These are phyloP conservation scores for Conus ventricosus DNA, from an alignment of 1,140 invertebrate species.

Conservation along the genomic window DNA sequence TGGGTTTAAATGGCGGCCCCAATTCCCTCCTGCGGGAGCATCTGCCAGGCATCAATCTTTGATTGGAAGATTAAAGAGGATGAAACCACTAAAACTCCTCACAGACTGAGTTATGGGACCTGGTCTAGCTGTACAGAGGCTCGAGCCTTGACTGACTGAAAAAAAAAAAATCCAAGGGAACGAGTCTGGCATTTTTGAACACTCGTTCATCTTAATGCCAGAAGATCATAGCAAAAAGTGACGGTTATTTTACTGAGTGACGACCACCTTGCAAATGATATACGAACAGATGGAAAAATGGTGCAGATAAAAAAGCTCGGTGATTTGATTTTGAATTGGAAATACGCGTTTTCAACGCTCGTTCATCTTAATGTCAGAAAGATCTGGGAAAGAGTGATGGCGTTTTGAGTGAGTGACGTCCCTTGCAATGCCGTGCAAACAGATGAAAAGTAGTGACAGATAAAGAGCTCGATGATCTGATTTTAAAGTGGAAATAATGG, in stretches of 20 bases:
- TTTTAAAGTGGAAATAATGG: too few species aligned
- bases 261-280: too few species aligned
- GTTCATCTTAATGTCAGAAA: too few species aligned
- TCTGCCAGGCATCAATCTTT: slow-evolving; percentile 6
- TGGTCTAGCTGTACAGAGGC: background rate
- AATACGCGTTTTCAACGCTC: too few species aligned
- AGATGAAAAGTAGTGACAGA: background rate
- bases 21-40: background rate
- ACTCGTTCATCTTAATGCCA: background rate
- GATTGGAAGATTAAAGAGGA: slow-evolving; percentile 11
- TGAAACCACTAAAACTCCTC: background rate
- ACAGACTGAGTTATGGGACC: slow-evolving; percentile 7
- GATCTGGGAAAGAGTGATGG: too few species aligned
- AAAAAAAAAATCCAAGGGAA: background rate
- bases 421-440: background rate
- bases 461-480: too few species aligned
- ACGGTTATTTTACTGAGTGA: background rate
- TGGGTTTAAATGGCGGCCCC: background rate
- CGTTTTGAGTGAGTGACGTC: too few species aligned
- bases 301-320: too few species aligned
- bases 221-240: background rate
- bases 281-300: too few species aligned
- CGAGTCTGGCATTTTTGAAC: background rate
- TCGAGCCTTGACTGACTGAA: background rate
- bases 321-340: too few species aligned